These are phyloP conservation scores for Plemyria rubiginata DNA, from an alignment of 2,888 invertebrate genomes.

Conservation along the genomic window DNA sequence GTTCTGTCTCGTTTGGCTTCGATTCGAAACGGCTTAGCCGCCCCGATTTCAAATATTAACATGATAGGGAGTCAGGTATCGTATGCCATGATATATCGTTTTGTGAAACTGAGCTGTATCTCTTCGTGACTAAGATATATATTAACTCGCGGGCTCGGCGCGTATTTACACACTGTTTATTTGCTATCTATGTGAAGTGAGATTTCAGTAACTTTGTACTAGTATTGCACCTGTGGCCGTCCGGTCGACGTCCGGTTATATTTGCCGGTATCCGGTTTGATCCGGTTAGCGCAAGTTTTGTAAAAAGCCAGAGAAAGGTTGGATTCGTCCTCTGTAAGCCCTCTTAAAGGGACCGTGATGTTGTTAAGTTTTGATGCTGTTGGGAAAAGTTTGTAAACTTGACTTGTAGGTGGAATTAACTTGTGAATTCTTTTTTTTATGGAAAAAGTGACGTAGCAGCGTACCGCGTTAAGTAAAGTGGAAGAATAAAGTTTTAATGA, in stretches of 20 bases:
- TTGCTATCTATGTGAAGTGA: constrained; percentile 13
- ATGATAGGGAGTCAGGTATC: not conserved
- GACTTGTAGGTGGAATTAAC: constrained; percentile 2
- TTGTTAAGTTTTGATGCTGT: constrained; percentile 40
- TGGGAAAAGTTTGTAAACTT: constrained; percentile 11
- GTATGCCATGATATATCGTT: not conserved
- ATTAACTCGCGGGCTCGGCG: not conserved
- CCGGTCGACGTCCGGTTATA: constrained; percentile 48
- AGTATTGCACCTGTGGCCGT: constrained; percentile 21
- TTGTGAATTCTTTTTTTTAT: constrained; percentile 1
- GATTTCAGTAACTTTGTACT: not conserved
- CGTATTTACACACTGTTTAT: not conserved
- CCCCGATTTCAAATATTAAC: not conserved
- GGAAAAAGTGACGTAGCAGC: not conserved
- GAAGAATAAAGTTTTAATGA: constrained; percentile 1
- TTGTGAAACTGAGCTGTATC: not conserved
- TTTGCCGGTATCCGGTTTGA: constrained; percentile 50
- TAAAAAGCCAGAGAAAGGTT: constrained; percentile 49
- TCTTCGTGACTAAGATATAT: not conserved
- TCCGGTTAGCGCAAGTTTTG: constrained; percentile 45
- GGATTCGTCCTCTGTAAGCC: constrained; percentile 44
- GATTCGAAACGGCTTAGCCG: not conserved
- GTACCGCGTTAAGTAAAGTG: not conserved
- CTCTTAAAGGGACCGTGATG: constrained; percentile 41
- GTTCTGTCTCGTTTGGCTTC: not conserved